Percentiles rank a stretch among this genome's conserved stretches.
Conservation (phyloP, 2,888 invertebrate genomes). For the Spicauda simplicius region DNA sequence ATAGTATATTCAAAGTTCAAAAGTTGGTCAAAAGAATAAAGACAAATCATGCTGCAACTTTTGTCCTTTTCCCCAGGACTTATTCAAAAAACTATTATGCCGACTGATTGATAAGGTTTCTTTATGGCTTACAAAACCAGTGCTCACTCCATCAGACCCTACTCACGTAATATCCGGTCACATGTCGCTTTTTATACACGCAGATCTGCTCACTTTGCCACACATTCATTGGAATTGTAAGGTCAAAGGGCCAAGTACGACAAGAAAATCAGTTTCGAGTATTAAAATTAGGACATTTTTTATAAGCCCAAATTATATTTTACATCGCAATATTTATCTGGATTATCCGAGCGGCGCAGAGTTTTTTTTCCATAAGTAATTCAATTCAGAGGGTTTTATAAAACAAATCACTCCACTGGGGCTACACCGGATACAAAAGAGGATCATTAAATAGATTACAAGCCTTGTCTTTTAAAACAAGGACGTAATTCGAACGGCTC, state of each 20-base stretch:
- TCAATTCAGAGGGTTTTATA: slow-evolving; percentile 44
- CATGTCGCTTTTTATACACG: slow-evolving; percentile 34
- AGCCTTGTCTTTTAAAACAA: slow-evolving; percentile 49
- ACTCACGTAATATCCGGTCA: slow-evolving; percentile 62
- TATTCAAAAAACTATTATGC: slow-evolving; percentile 37
- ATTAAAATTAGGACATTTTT: slow-evolving; percentile 12
- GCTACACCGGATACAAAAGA: slow-evolving; percentile 48
- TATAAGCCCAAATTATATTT: slow-evolving; percentile 10
- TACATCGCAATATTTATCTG: slow-evolving; percentile 16
- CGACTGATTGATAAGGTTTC: slow-evolving; percentile 38
- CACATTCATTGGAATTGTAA: slow-evolving; percentile 17
- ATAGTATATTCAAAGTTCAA: not conserved
- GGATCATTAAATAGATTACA: slow-evolving; percentile 59
- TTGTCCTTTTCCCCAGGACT: slow-evolving; percentile 20
- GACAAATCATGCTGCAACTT: not conserved
- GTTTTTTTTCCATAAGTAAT: slow-evolving; percentile 39
- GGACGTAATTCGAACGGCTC: slow-evolving; percentile 34
- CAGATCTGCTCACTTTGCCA: slow-evolving; percentile 20
- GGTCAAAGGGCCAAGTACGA: slow-evolving; percentile 10
- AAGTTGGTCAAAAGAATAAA: not conserved
- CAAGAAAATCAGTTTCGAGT: slow-evolving; percentile 2
- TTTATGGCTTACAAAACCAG: slow-evolving; percentile 53
- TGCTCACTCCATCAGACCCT: slow-evolving; percentile 70
- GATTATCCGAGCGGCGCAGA: slow-evolving; percentile 11
- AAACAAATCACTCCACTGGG: slow-evolving; percentile 50